Evolutionary conservation across 37 sponge, comb jelly and placozoan genomes (phyloP), one percentile per base, ranked within the genome.

Genomic region (Amphimedon queenslandica): DNA sequence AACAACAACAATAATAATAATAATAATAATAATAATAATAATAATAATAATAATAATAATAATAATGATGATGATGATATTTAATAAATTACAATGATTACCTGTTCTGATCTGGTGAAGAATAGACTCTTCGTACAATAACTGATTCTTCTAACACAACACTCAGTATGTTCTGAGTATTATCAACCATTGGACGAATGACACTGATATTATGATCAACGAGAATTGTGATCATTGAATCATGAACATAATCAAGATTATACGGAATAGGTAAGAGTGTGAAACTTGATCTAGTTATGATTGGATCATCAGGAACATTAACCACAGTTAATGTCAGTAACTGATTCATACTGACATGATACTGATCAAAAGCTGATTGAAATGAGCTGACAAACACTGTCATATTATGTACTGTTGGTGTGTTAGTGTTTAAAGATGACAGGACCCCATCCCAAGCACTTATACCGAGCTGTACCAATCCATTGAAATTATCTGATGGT

Each of bases 401-500:
- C 10, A 1, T 37, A 67, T 35, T 31, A 66, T 31, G 10, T 3
- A 8, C 71, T 4, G 53, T 37, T 32, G 6, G 29, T 67, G 8
- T 23, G 6, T 11, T 60, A n/a, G 61, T n/a, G 28, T 13, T 6
- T 47, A 13, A 47, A 6, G 23, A 11, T 25, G 61, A 25, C 5
- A n/a, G 5, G 8, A 60, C 61, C 28, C 93, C 93, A 77, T 92
- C 93, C 93, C 93, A 92, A 16, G 93, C 74, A 11, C 58, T 64
- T 5, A 84, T 6, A 20, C 32, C 28, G 39, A 92, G 64, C 21
- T 77, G 70, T 16, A 37, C 77, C 11, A 64, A 21, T 13, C 93
- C 93, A 76, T 77, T 78, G 73, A 71, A 92, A 38, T 83, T 69
- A 23, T 56, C 42, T 18, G 55, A 33, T 0, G 93, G 93, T 0